phyloP scores from a whole-genome alignment of 2,113 vertebrate species.

The Agelaius phoeniceus region DNA sequence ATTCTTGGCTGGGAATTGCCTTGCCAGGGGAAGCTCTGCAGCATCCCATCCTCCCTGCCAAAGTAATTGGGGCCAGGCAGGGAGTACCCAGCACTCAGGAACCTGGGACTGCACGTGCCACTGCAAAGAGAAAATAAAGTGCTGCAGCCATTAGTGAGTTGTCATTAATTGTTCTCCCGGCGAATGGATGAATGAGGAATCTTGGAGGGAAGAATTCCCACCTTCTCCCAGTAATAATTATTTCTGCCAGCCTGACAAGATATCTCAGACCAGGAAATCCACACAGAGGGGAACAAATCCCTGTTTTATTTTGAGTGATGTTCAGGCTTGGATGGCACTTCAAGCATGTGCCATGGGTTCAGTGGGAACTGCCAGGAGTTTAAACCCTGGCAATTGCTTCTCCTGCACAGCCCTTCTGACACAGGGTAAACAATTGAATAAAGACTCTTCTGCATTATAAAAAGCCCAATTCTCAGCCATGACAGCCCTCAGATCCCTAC shows the following conservation, averaged over 20 bases:
- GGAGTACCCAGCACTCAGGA: background rate
- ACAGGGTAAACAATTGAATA: background rate
- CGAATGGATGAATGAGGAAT: constrained; percentile 4
- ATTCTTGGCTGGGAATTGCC: constrained; percentile 22
- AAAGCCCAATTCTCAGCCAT: background rate
- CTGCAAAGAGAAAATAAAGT: constrained; percentile 18
- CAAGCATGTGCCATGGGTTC: background rate
- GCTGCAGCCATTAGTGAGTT: background rate
- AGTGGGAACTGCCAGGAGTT: constrained; percentile 27
- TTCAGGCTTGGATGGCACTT: constrained; percentile 6
- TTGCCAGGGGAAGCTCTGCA: background rate
- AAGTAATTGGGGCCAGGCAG: constrained; percentile 36
- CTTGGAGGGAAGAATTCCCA: constrained; percentile 32
- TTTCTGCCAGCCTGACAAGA: constrained; percentile 38
- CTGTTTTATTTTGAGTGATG: constrained; percentile 2
- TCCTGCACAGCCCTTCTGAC: background rate
- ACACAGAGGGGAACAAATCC: constrained; percentile 21
- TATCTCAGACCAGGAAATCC: background rate
- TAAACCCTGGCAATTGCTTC: background rate
- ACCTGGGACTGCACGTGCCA: background rate
- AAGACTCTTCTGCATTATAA: background rate
- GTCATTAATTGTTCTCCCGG: constrained; percentile 58
- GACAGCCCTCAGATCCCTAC: background rate
- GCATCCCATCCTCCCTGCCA: constrained; percentile 17
- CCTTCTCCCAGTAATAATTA: constrained; percentile 32